Evolutionary conservation across 2,113 vertebrate genomes (phyloP), one percentile per base, ranked within the genome.

Genomic region (Bothrops jararaca): DNA sequence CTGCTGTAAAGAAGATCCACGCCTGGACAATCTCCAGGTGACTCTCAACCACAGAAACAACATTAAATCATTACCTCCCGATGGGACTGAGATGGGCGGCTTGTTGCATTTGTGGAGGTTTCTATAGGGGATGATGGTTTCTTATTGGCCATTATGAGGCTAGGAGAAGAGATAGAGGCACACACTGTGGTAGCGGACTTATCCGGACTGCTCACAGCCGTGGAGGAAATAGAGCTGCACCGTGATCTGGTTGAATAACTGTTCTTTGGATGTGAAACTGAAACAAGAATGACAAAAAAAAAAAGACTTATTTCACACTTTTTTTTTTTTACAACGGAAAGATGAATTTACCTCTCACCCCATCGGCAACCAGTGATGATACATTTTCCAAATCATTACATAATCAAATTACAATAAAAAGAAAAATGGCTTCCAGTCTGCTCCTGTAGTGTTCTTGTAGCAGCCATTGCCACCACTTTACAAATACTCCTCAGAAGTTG

Each of bases 181-280:
- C 95, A 95, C 57, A 98, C 96, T 0, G 96, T 86, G 24, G 96
- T 85, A 0, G 95, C 50, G 48, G 93, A 15, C 23, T 91, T 94
- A 26, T 95, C 90, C 0, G 97, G 97, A 90, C 95, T 95, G 90
- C 97, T 96, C 85, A 98, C 94, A 3, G 98, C 97, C 0, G 60
- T 2, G 3, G 98, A 97, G 0, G 98, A 94, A 12, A 96, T 94
- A 1, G 98, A 98, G 96, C 98, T 98, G 93, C 98, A 99, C 0
- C 98, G 98, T 6, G 98, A 98, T 0, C 99, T 97, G 89, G 96
- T 97, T 4, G 99, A 99, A 94, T 99, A 99, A 91, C 98, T 98
- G 53, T 98, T 99, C 95, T 98, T 98, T 58, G 99, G 99, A 85
- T 99, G 99, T 92, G 99, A 99, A 93, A 99, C 98, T 99, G 93